Conservation (phyloP, 2,888 invertebrate genomes). For the Gasteruption jaculator region DNA sequence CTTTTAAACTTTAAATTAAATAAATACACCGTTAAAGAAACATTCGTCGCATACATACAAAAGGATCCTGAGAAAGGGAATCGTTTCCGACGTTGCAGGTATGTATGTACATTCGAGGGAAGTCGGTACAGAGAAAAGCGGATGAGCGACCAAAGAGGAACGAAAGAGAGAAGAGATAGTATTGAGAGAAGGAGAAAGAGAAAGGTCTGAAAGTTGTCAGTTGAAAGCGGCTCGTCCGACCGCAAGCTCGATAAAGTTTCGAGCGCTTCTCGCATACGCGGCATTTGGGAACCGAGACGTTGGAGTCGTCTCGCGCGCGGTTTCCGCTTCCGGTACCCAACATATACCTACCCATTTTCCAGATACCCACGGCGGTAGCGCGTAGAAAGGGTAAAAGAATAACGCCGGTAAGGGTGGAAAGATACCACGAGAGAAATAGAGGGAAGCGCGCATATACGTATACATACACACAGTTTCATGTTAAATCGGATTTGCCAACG, state of each 20-base stretch:
- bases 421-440: constrained; percentile 3
- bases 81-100: no score
- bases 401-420: constrained; percentile 11
- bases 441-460: no score
- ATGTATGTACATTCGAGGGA: no score
- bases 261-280: constrained; percentile 29
- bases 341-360: constrained; percentile 8
- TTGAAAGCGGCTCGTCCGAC: constrained; percentile 40
- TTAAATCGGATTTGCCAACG: constrained; percentile 37
- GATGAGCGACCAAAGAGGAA: no score
- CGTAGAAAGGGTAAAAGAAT: constrained; percentile 11
- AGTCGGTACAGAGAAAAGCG: no score
- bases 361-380: constrained; percentile 9
- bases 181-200: constrained; percentile 15
- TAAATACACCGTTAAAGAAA: no score
- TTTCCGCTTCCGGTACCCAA: constrained; percentile 34
- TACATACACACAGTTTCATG: no score
- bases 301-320: constrained; percentile 34
- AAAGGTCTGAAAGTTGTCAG: constrained; percentile 37
- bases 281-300: constrained; percentile 20
- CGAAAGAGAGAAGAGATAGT: no score
- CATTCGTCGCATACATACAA: no score
- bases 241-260: constrained; percentile 49
- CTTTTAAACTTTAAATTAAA: no score
- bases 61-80: no score